Base-by-base conservation (phyloP, 1,140 invertebrate species). In the Schmidtea mediterranea region DNA sequence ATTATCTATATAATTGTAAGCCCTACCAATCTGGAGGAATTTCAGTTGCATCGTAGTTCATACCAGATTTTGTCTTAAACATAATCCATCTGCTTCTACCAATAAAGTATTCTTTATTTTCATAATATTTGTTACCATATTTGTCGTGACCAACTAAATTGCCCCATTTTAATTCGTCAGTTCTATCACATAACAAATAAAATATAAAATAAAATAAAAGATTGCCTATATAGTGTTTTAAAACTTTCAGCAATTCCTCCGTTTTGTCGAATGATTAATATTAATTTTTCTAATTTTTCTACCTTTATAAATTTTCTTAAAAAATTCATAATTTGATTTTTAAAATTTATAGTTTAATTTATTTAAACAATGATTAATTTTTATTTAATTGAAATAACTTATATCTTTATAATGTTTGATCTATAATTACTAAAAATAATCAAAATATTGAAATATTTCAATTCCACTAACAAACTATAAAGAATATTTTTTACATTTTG, bases 41-140 rank as follows among this genome's bases (percentile, higher is more conserved):
- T 72, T 87, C 80, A 56, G 80, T 82, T 1, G 73, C 87, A 71
- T 98, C 87, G 65, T 95, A 95, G 60, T 92, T 76, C 56, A 86
- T 61, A 57, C 71, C 67, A 32, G 36, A 68, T 52, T 75, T 72
- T 12, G 78, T 74, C 9, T 74, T 67, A 61, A 83, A 97, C 55
- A 80, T 76, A 2, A 97, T 75, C 87, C 89, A 97, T 54, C 90
- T 72, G 68, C 87, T 94, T 48, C 82, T 72, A 72, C 82, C 76
- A 61, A 79, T 76, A 65, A 92, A 89, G 61, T 80, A 83, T 38
- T 71, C 67, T 22, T 79, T 76, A 60, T 92, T 90, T 71, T 94
- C 77, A 63, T 73, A 97, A 63, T 97, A 97, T 62, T 79, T 84
- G 66, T 97, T 97, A 26, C 90, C 89, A 65, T 75, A 86, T 61